Conservation (phyloP, 2,888 invertebrate genomes). For the Molorchus minor region DNA sequence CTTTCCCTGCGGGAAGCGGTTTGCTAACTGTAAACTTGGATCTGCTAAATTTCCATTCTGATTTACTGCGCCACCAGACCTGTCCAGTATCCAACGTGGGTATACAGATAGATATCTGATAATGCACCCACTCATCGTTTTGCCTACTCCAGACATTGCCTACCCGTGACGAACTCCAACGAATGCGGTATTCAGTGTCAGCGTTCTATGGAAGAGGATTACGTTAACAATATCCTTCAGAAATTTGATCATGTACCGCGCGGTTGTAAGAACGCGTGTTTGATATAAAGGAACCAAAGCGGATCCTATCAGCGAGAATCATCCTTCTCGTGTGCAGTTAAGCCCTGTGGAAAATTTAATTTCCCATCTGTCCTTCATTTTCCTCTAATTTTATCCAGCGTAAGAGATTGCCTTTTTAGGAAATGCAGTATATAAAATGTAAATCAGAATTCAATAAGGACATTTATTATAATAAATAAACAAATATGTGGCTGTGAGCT, state of each 20-base stretch:
- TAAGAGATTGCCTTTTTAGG: conserved; percentile 14
- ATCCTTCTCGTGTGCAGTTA: conserved; percentile 36
- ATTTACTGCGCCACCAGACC: no score
- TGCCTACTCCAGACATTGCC: background rate
- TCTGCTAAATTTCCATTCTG: no score
- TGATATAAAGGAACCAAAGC: conserved; percentile 35
- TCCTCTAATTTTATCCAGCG: conserved; percentile 35
- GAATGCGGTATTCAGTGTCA: background rate
- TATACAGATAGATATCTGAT: no score
- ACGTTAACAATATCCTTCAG: conserved; percentile 15
- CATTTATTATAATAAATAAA: no score
- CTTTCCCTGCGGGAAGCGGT: no score
- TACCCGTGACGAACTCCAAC: background rate
- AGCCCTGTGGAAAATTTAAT: conserved; percentile 42
- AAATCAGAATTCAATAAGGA: no score
- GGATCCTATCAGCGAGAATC: conserved; percentile 36
- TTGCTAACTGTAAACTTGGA: no score
- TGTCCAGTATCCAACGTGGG: no score
- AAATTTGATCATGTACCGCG: conserved; percentile 16
- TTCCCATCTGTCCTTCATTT: conserved; percentile 33
- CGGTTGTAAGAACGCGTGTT: conserved; percentile 29
- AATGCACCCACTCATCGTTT: no score
- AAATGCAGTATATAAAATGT: no score
- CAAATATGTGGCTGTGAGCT: no score
- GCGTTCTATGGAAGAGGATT: background rate